Evolutionary conservation across 2,888 invertebrate species (phyloP).

Genomic region (Acrobeloides nanus): DNA sequence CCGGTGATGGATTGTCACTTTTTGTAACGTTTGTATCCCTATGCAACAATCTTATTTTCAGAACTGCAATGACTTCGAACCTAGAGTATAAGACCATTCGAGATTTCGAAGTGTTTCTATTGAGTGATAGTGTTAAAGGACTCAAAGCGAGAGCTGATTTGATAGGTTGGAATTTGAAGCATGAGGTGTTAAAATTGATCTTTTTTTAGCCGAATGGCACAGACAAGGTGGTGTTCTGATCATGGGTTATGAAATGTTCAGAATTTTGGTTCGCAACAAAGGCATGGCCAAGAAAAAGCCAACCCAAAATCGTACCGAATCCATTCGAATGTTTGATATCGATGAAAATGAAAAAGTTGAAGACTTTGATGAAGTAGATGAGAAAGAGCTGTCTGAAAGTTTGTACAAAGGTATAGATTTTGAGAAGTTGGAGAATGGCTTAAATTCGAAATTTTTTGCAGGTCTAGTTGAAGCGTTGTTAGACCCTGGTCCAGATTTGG

Average conservation of each 20-base stretch:
- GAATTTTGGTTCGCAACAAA: slow-evolving; percentile 59
- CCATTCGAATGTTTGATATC: slow-evolving; percentile 6
- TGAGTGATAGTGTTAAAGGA: slow-evolving; percentile 89
- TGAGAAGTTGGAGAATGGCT: not conserved
- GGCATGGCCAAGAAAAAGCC: slow-evolving; percentile 2
- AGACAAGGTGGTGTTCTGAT: slow-evolving; percentile 81
- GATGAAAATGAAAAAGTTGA: slow-evolving; percentile 3
- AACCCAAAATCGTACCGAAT: not conserved
- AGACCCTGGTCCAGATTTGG: slow-evolving; percentile 82
- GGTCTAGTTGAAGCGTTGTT: slow-evolving; percentile 61
- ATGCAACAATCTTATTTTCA: too few relatives aligned
- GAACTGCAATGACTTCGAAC: too few relatives aligned
- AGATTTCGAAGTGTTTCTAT: slow-evolving; percentile 76
- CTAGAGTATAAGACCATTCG: slow-evolving; percentile 59
- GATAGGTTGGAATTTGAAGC: slow-evolving; percentile 62
- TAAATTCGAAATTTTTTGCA: slow-evolving; percentile 11
- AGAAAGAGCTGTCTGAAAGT: not conserved
- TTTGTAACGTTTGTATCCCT: too few relatives aligned
- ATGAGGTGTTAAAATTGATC: not conserved
- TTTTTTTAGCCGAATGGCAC: slow-evolving; percentile 68
- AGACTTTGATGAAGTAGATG: not conserved
- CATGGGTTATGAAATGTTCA: slow-evolving; percentile 92
- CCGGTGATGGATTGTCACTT: too few relatives aligned
- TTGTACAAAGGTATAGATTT: slow-evolving; percentile 4
- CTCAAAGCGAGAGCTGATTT: slow-evolving; percentile 72